Percentiles rank a stretch among this genome's conserved stretches.
Conservation (phyloP, 2,797 vertebrate species). For the Loris lydekkerianus region DNA sequence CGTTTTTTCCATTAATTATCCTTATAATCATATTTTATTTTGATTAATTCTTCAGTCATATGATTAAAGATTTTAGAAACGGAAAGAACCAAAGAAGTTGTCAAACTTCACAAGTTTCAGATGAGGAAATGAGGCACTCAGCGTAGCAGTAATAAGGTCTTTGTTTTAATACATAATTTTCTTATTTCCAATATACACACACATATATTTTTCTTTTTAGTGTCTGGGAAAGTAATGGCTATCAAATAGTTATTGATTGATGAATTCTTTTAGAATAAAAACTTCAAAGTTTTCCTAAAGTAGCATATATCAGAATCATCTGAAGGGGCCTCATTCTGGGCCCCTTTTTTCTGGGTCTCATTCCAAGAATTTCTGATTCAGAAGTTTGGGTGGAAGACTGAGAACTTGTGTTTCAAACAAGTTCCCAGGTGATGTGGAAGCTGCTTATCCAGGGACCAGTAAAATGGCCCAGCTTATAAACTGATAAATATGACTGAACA, state of each 20-base stretch:
- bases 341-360: not conserved
- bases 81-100: not conserved
- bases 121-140: not conserved
- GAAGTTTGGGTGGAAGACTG: not conserved
- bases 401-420: not conserved
- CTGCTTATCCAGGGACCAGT: not conserved
- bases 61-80: not conserved
- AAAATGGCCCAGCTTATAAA: not conserved
- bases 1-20: not conserved
- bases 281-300: not conserved
- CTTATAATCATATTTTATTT: not conserved
- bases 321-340: not conserved
- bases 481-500: not conserved
- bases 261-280: not conserved
- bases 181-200: not conserved
- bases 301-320: not conserved
- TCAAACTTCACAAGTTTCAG: not conserved
- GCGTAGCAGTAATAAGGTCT: not conserved
- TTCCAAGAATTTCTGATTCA: not conserved
- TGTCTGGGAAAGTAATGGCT: not conserved
- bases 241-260: not conserved
- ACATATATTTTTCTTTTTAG: not conserved
- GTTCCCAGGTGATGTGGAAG: not conserved
- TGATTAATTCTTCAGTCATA: not conserved
- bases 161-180: not conserved